These are phyloP conservation scores for Drosophila suboccidentalis DNA, from an alignment of 2,888 invertebrate species.

Conservation along the genomic window DNA sequence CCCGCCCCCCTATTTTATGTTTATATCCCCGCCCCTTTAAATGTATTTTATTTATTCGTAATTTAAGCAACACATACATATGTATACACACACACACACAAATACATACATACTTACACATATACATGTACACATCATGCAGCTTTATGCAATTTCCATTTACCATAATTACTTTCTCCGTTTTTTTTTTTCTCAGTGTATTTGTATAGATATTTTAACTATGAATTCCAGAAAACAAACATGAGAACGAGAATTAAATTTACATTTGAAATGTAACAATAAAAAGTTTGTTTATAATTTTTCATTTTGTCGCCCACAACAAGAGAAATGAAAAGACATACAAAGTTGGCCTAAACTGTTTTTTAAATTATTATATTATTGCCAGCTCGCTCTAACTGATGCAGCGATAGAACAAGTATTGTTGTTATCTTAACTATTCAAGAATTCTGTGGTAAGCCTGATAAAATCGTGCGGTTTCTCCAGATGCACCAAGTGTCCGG, in stretches of 20 bases:
- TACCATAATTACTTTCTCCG: slow-evolving; percentile 13
- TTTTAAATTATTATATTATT: slow-evolving; percentile 8
- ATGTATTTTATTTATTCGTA: slow-evolving; percentile 61
- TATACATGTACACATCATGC: slow-evolving; percentile 11
- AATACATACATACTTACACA: slow-evolving; percentile 20
- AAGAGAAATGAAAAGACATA: not conserved
- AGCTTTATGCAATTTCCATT: slow-evolving; percentile 17
- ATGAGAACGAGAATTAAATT: slow-evolving; percentile 65
- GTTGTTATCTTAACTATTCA: slow-evolving; percentile 60
- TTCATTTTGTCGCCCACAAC: not conserved
- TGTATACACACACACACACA: not conserved
- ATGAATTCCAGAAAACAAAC: slow-evolving; percentile 47
- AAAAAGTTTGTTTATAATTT: slow-evolving; percentile 4
- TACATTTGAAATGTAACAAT: slow-evolving; percentile 69
- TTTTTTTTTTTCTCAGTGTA: slow-evolving; percentile 13
- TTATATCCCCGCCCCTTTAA: not conserved
- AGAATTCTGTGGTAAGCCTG: slow-evolving; percentile 85
- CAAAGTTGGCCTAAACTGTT: not conserved
- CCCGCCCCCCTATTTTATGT: slow-evolving; percentile 8
- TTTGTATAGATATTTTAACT: slow-evolving; percentile 48
- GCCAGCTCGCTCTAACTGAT: slow-evolving; percentile 39
- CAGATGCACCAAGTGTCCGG: slow-evolving; percentile 97
- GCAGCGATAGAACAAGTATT: slow-evolving; percentile 6
- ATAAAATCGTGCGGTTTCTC: slow-evolving; percentile 90
- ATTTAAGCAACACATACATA: slow-evolving; percentile 44